These are phyloP conservation scores for Desoria tigrina DNA, from an alignment of 2,888 invertebrate genomes.

Conservation along the genomic window DNA sequence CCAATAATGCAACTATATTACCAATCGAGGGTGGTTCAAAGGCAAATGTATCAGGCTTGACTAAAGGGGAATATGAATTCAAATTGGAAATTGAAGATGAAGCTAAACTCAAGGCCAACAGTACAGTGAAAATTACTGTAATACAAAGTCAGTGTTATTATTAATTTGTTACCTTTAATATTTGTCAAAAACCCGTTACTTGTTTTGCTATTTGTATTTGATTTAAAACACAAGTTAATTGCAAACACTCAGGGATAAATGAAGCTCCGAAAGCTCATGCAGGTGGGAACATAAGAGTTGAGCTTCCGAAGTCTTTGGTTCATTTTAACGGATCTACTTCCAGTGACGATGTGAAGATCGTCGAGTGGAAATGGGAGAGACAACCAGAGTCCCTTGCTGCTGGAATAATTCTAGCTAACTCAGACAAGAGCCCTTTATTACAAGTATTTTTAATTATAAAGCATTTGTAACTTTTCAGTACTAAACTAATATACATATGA, in stretches of 20 bases:
- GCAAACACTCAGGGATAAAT: conserved; percentile 83
- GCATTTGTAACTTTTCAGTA: not conserved
- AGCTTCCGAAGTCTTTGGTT: conserved; percentile 79
- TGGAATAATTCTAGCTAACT: conserved; percentile 74
- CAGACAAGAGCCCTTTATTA: conserved; percentile 75
- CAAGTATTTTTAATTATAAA: conserved; percentile 62
- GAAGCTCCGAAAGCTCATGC: conserved; percentile 68
- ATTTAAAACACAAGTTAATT: too few relatives aligned
- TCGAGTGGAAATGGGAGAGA: conserved; percentile 82
- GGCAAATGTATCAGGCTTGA: conserved; percentile 77
- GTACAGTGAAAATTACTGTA: conserved; percentile 61
- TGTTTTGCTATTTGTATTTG: too few relatives aligned
- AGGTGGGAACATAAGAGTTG: conserved; percentile 68
- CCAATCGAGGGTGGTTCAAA: conserved; percentile 63
- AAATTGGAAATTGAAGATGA: conserved; percentile 80
- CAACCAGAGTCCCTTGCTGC: conserved; percentile 73
- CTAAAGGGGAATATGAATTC: conserved; percentile 81
- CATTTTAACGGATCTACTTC: conserved; percentile 77
- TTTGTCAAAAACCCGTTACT: conserved; percentile 3
- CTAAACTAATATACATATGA: not conserved
- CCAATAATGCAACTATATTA: conserved; percentile 58
- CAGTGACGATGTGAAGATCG: conserved; percentile 78
- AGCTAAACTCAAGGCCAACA: conserved; percentile 76
- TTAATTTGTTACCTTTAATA: not conserved
- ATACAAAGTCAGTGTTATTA: conserved; percentile 74